Evolutionary conservation across 1,140 invertebrate species (phyloP), one percentile per base, ranked within the genome.

Genomic region (Colletes gigas): DNA sequence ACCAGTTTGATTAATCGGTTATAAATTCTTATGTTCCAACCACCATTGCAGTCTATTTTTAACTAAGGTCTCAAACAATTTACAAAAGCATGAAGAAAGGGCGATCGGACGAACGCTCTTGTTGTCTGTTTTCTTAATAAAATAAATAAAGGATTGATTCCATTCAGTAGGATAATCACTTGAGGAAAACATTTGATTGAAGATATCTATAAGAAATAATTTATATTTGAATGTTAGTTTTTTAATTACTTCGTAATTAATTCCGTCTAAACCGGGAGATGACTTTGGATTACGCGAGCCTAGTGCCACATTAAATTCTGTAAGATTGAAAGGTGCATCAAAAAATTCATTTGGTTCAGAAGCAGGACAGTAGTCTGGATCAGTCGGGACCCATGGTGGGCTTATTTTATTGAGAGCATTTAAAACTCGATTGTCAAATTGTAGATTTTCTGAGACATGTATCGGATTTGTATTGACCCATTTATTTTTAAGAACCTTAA

Each of bases 401-500:
- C 73, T 76, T 3, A 57, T 76, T 57, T 76, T 67, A 57, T 66
- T 19, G 39, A 76, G 21, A 19, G 47, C 47, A 14, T 4, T 47
- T 74, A n/a, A n/a, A 8, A 65, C 19, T 8, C 9, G 62, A 44
- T 65, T 65, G 1, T 65, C 39, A 65, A 6, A 5, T 47, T 65
- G 39, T 44, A 65, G 12, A 44, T 65, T 65, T 65, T 17, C 39
- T 17, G 15, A 7, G 4, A 47, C 62, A 15, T 54, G 4, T 12
- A 3, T 47, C 8, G 9, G 17, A 8, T 5, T 65, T 44, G 7
- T 12, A 14, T 41, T n/a, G n/a, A n/a, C 17, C 62, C 39, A 74
- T 65, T 74, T 74, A 30, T 74, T 74, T 65, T 74, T 74, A 41
- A 63, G 21, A n/a, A 74, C 41, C 54, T 74, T 65, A 54, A 12